These are phyloP conservation scores for Candoia aspera DNA, from an alignment of 2,113 vertebrate genomes.

Conservation along the genomic window DNA sequence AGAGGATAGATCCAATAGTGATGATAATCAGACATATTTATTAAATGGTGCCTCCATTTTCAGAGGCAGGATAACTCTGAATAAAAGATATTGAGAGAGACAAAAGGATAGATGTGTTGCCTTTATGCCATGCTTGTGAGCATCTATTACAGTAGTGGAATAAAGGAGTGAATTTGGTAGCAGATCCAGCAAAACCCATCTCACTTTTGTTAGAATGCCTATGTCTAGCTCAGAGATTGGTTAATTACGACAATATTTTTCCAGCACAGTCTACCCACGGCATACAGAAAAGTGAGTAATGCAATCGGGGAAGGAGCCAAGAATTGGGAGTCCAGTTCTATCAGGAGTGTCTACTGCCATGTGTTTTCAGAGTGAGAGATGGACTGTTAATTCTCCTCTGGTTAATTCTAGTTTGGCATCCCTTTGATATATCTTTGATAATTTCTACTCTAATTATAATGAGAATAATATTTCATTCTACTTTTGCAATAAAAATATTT, in stretches of 20 bases:
- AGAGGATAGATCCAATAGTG: no score
- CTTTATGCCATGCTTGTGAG: no score
- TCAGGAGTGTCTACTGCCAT: conserved; percentile 61
- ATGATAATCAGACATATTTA: no score
- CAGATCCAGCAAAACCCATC: no score
- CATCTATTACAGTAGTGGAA: no score
- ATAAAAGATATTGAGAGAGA: no score
- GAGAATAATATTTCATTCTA: conserved; percentile 76
- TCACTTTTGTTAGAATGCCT: no score
- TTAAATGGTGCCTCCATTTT: no score
- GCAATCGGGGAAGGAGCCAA: conserved; percentile 40
- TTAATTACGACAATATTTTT: not conserved
- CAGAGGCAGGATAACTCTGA: no score
- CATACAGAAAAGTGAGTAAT: conserved; percentile 23
- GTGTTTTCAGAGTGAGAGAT: conserved; percentile 67
- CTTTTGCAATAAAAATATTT: conserved; percentile 76
- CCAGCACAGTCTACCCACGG: not conserved
- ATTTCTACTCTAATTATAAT: conserved; percentile 78
- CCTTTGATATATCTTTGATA: conserved; percentile 76
- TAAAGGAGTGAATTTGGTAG: no score
- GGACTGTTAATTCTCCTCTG: conserved; percentile 61
- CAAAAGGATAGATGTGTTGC: no score
- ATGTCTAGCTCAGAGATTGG: not conserved
- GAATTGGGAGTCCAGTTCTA: conserved; percentile 56
- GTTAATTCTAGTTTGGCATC: conserved; percentile 69